These are phyloP conservation scores for Paraescarpia echinospica DNA, from an alignment of 1,140 invertebrate species.

Conservation along the genomic window DNA sequence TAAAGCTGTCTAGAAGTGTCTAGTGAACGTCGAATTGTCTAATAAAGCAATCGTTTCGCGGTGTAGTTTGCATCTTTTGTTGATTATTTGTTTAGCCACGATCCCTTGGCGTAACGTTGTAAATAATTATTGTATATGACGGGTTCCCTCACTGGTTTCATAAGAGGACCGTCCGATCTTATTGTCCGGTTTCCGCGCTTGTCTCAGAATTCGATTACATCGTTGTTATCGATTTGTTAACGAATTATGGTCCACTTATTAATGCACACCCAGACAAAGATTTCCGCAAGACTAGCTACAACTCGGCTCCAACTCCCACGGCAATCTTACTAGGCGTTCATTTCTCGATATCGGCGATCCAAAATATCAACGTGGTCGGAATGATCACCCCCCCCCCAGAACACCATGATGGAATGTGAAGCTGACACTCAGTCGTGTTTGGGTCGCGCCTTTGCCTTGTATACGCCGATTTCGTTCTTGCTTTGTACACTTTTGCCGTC, in stretches of 20 bases:
- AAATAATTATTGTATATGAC: too few relatives aligned
- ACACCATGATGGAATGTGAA: too few relatives aligned
- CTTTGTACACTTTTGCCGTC: neutral
- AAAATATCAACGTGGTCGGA: neutral
- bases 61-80: neutral
- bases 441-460: neutral
- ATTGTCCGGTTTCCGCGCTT: neutral
- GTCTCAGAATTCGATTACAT: neutral
- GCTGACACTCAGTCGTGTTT: too few relatives aligned
- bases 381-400: neutral
- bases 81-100: neutral
- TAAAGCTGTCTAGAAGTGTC: neutral
- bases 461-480: neutral
- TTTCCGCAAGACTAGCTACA: too few relatives aligned
- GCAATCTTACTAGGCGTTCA: neutral
- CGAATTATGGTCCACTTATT: too few relatives aligned
- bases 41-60: conserved; percentile 4
- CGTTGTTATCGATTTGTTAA: neutral
- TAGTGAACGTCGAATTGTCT: neutral
- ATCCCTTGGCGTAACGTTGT: neutral
- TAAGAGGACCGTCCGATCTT: neutral
- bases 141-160: too few relatives aligned
- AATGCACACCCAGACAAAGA: too few relatives aligned
- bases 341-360: neutral
- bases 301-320: too few relatives aligned